Evolutionary conservation across 2,113 vertebrate genomes (phyloP), one percentile per base, ranked within the genome.

Genomic region (Micronycteris hirsuta): DNA sequence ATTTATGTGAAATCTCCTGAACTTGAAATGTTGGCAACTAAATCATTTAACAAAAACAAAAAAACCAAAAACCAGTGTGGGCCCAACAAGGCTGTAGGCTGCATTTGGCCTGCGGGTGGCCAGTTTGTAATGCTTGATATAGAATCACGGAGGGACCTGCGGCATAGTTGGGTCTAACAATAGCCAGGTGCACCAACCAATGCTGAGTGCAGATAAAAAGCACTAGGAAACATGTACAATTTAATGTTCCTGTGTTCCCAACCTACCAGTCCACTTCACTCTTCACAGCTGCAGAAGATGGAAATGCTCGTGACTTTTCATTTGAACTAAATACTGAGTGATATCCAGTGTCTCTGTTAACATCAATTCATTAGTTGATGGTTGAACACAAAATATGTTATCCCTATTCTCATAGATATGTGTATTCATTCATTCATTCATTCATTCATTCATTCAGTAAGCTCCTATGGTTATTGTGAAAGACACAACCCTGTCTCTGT

Each of bases 11-110:
- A 41, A 91, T 68, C 36, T 86, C 84, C 26, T 86, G 78, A 84
- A 86, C 89, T 90, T 96, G 94, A 70, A 87, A 89, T 86, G 47
- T 63, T 96, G 95, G 82, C 56, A 93, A 61, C 73, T 47, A 95
- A 94, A 95, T 87, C 68, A 91, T 52, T 65, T 74, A 36, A 41
- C 22, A 47, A 84, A 93, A 56, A 78, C n/a, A n/a, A n/a, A n/a
- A n/a, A n/a, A n/a, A n/a, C n/a, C n/a, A n/a, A 85, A 90, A 38
- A 74, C 24, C 49, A 67, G 4, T 52, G 61, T 91, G 91, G 74
- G 47, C 26, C 93, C 91, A 86, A 74, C 77, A 85, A 85, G 85
- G n/a, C 54, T 87, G 9, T 22, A 73, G 74, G 81, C 47, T 91
- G 26, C 58, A 31, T 87, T 94, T 96, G 92, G 84, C 80, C 92